These are phyloP conservation scores for Stegodyphus mimosarum DNA, from an alignment of 1,140 invertebrate species.

Conservation along the genomic window DNA sequence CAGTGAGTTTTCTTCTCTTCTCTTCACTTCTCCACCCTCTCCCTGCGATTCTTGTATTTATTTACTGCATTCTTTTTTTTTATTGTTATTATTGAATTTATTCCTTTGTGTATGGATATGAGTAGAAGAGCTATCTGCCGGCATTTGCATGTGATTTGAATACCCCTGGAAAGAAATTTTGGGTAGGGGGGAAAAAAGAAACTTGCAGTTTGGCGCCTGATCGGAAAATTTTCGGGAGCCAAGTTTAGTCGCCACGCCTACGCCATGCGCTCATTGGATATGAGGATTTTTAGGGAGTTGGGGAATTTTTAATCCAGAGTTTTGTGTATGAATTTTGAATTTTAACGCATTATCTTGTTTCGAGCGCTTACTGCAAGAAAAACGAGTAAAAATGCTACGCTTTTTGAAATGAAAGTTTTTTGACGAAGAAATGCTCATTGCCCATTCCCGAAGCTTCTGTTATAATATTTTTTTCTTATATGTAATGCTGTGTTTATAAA, in stretches of 20 bases:
- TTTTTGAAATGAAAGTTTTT: too few relatives aligned
- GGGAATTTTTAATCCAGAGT: constrained; percentile 19
- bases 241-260: constrained; percentile 30
- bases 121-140: neutral
- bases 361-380: too few relatives aligned
- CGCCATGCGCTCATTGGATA: constrained; percentile 32
- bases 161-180: neutral
- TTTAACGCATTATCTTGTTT: too few relatives aligned
- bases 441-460: too few relatives aligned
- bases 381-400: too few relatives aligned
- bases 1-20: constrained; percentile 14
- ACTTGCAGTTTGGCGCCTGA: neutral
- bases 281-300: neutral
- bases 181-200: neutral
- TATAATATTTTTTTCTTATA: too few relatives aligned
- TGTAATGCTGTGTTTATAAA: too few relatives aligned
- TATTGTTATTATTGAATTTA: neutral
- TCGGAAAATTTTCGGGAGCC: constrained; percentile 21
- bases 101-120: neutral
- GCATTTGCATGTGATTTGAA: constrained; percentile 45
- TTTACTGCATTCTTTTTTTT: constrained; percentile 16
- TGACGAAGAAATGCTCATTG: too few relatives aligned
- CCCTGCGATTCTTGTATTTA: constrained; percentile 7
- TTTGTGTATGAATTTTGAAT: too few relatives aligned
- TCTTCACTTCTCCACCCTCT: neutral